These are phyloP conservation scores for Volucella zonaria DNA, from an alignment of 2,888 invertebrate species.

Conservation along the genomic window DNA sequence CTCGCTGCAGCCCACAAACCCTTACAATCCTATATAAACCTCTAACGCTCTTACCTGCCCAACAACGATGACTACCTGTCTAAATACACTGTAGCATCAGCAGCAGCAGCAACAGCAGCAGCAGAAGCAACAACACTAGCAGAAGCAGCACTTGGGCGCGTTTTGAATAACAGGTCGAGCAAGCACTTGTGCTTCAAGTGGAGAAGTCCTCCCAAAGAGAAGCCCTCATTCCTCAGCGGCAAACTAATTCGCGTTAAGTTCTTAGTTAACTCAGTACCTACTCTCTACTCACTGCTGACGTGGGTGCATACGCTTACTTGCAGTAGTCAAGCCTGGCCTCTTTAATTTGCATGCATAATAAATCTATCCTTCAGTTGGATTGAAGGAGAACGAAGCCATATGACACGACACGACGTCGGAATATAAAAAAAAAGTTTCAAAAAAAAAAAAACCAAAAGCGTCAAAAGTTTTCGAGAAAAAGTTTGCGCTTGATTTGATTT, in stretches of 20 bases:
- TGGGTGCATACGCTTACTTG: conserved; percentile 69
- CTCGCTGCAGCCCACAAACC: conserved; percentile 7
- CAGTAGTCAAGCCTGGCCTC: conserved; percentile 73
- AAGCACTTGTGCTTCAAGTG: conserved; percentile 55
- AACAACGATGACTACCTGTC: conserved; percentile 47
- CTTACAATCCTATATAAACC: neutral
- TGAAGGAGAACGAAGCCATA: conserved; percentile 59
- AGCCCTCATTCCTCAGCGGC: conserved; percentile 44
- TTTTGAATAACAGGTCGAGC: conserved; percentile 67
- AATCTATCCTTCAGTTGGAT: conserved; percentile 70
- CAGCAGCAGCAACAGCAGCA: too few relatives aligned
- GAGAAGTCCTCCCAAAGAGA: conserved; percentile 35
- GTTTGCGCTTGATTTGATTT: conserved; percentile 72
- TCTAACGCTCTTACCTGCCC: neutral
- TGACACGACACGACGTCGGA: conserved; percentile 49
- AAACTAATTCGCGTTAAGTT: conserved; percentile 71
- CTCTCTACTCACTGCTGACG: conserved; percentile 57
- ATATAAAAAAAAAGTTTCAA: conserved; percentile 12
- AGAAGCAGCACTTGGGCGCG: conserved; percentile 26
- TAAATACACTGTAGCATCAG: conserved; percentile 22
- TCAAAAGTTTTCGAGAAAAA: conserved; percentile 64
- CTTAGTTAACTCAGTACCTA: conserved; percentile 71
- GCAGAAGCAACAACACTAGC: too few relatives aligned
- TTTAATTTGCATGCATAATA: conserved; percentile 74
- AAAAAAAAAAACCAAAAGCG: conserved; percentile 7